Evolutionary conservation across 1,140 invertebrate species (phyloP).

Genomic region (Polyergus mexicanus): DNA sequence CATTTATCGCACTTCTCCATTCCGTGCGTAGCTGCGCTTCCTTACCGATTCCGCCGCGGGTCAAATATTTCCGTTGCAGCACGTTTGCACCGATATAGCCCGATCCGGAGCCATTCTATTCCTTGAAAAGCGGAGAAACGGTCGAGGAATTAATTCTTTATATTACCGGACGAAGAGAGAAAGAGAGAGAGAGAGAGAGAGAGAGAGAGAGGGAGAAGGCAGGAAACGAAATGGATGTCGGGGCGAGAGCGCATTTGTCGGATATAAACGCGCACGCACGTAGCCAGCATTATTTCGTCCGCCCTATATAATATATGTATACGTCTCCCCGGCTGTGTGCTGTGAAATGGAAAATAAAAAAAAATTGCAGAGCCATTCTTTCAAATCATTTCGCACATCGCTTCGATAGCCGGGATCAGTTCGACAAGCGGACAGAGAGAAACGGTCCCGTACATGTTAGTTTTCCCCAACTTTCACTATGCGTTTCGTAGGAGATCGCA

Average conservation of each 20-base stretch:
- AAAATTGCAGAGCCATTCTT: slow-evolving; percentile 34
- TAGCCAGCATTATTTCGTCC: slow-evolving; percentile 52
- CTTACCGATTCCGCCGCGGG: neutral
- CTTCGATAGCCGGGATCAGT: neutral
- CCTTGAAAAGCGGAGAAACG: slow-evolving; percentile 30
- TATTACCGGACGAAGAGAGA: slow-evolving; percentile 38
- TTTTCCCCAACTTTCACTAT: slow-evolving; percentile 50
- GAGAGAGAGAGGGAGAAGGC: neutral
- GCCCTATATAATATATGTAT: neutral
- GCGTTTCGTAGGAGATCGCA: slow-evolving; percentile 29
- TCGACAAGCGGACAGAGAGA: neutral
- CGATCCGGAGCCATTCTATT: neutral
- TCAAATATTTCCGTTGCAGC: slow-evolving; percentile 34
- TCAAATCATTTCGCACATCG: slow-evolving; percentile 48
- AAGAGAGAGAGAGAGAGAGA: no score
- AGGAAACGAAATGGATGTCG: slow-evolving; percentile 32
- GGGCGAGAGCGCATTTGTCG: slow-evolving; percentile 51
- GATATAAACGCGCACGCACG: slow-evolving; percentile 56
- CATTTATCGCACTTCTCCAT: neutral
- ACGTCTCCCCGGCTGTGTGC: no score
- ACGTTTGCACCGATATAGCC: slow-evolving; percentile 22
- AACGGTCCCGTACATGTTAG: slow-evolving; percentile 1
- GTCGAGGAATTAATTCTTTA: slow-evolving; percentile 59
- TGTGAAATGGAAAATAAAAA: slow-evolving; percentile 29
- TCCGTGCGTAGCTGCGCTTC: neutral